Base-by-base conservation (phyloP, 2,113 vertebrate genomes). In the Ictalurus punctatus region DNA sequence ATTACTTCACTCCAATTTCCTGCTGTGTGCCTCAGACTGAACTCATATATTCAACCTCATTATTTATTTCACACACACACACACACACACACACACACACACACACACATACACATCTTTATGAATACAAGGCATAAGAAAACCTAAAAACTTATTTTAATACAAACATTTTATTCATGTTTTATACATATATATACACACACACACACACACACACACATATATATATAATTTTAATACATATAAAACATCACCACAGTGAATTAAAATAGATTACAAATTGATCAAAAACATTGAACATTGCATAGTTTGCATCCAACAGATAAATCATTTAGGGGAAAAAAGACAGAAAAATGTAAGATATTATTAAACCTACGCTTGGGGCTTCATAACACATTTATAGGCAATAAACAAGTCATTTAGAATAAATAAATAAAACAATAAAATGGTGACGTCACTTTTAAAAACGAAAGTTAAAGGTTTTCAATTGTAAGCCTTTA, bases 1-100 rank as follows among this genome's bases (percentile, higher is more conserved):
- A 84, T 80, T 87, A 84, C 65, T 90, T 73, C 52, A 69, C 73
- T 81, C 76, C 54, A 59, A 91, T 89, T 91, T 87, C 81, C 74
- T 65, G 19, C 58, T 61, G 80, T 85, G 61, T 87, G 69, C 76
- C 65, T 79, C 86, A 78, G 52, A 54, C 52, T 69, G 71, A 56
- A 81, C 59, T 61, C 48, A 86, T 34, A 83, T 56, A 59, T 82
- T 76, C 84, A 56, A 48, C 69, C 78, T 83, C 67, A 88, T 88
- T 30, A 65, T 23, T 73, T 76, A 76, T 58, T 78, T 17, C 14
- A 58, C 37, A 65, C 78, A 78, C 48, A 78, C 85, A 76, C 85
- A 79, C 61, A 44, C 48, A 59, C 61, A 82, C 37, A 54, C 40
- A 82, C 27, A 27, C 78, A 56, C 86, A 54, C 37, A 81, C 86